These are phyloP conservation scores for Alviniconcha strummeri DNA, from an alignment of 2,888 invertebrate species.

Conservation along the genomic window DNA sequence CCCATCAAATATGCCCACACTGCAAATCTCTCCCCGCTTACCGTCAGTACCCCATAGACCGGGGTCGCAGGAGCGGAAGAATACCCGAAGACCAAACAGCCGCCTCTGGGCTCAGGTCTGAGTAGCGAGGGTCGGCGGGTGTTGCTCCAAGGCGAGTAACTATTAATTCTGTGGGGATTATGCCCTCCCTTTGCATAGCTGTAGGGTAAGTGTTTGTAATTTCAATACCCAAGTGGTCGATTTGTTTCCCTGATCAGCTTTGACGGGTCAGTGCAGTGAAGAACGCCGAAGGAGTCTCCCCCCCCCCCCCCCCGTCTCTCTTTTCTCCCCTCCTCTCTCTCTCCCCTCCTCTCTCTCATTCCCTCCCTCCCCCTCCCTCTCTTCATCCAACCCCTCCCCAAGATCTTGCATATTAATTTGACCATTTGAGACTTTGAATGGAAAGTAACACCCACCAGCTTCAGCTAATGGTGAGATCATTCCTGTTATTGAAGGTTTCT, in stretches of 20 bases:
- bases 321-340: not conserved
- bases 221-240: not conserved
- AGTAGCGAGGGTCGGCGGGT: not conserved
- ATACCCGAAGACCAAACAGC: no score
- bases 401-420: no score
- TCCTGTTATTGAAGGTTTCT: no score
- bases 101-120: not conserved
- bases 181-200: not conserved
- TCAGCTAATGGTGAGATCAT: no score
- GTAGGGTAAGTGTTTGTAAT: not conserved
- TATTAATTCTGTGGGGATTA: not conserved
- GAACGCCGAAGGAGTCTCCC: not conserved
- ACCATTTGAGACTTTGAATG: no score
- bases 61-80: no score
- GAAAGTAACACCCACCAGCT: no score
- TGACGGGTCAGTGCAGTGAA: no score
- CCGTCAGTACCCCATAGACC: no score
- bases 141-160: not conserved
- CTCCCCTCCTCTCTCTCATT: no score
- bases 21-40: conserved; percentile 1
- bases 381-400: no score
- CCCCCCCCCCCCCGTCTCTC: not conserved
- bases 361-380: no score
- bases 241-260: not conserved
- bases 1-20: conserved; percentile 5